phyloP scores from a whole-genome alignment of 2,797 vertebrate species.

The Staurois parvus region DNA sequence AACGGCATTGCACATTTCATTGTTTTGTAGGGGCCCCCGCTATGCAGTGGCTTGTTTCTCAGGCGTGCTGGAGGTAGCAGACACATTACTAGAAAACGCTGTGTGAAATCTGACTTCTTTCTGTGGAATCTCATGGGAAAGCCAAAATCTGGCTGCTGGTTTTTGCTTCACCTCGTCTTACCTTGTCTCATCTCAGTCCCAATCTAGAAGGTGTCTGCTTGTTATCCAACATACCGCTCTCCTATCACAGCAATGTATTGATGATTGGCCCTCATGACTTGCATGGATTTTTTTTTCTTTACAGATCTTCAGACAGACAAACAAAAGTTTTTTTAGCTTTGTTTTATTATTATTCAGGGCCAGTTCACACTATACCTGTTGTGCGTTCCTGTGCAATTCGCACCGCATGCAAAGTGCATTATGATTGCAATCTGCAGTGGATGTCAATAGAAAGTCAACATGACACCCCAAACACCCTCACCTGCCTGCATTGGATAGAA shows the following conservation, averaged over 20 bases:
- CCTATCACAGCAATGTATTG: constrained; percentile 39
- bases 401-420: no score
- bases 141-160: constrained; percentile 36
- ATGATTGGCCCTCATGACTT: constrained; percentile 23
- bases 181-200: constrained; percentile 38
- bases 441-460: no score
- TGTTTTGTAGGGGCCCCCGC: no score
- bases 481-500: no score
- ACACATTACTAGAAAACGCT: constrained; percentile 50
- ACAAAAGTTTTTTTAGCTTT: no score
- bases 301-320: constrained; percentile 34
- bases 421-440: no score
- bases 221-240: constrained; percentile 38
- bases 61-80: constrained; percentile 23
- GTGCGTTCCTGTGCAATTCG: no score
- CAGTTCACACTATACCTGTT: no score
- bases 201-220: constrained; percentile 41
- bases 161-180: constrained; percentile 53
- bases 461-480: no score
- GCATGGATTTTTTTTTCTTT: constrained; percentile 46
- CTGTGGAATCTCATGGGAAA: constrained; percentile 49
- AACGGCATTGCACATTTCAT: no score
- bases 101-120: constrained; percentile 46
- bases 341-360: no score
- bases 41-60: no score